phyloP scores from a whole-genome alignment of 2,888 invertebrate species.

The Morpho deidamia region DNA sequence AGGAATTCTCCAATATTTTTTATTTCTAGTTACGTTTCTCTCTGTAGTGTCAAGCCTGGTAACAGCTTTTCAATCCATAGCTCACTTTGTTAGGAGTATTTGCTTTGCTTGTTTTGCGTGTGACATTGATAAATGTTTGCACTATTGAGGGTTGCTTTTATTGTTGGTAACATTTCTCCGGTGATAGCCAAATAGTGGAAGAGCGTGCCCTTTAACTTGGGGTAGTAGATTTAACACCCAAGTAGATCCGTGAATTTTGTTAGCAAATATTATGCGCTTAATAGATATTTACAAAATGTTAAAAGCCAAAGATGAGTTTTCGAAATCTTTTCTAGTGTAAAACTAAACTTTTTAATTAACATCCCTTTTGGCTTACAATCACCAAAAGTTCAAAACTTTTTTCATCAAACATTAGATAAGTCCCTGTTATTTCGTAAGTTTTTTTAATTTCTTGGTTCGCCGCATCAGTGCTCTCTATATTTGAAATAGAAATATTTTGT shows the following conservation, averaged over 20 bases:
- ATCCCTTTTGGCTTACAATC: background rate
- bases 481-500: background rate
- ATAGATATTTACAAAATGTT: too few species aligned
- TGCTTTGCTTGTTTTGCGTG: background rate
- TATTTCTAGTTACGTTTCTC: too few species aligned
- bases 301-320: too few species aligned
- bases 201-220: too few species aligned
- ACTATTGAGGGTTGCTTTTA: conserved; percentile 4
- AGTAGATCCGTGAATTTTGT: too few species aligned
- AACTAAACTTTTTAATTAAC: background rate
- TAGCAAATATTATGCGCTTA: too few species aligned
- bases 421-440: background rate
- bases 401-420: conserved; percentile 1
- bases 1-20: too few species aligned
- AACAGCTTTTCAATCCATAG: conserved; percentile 1
- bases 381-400: conserved; percentile 1
- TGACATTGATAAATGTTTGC: conserved; percentile 9
- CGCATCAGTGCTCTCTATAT: background rate
- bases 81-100: conserved; percentile 7
- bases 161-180: background rate
- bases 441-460: conserved; percentile 2
- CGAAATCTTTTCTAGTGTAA: background rate
- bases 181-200: too few species aligned
- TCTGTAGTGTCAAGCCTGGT: background rate
- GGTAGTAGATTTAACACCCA: too few species aligned